phyloP scores from a whole-genome alignment of 2,888 invertebrate genomes.

The Polymixis lichenea region DNA sequence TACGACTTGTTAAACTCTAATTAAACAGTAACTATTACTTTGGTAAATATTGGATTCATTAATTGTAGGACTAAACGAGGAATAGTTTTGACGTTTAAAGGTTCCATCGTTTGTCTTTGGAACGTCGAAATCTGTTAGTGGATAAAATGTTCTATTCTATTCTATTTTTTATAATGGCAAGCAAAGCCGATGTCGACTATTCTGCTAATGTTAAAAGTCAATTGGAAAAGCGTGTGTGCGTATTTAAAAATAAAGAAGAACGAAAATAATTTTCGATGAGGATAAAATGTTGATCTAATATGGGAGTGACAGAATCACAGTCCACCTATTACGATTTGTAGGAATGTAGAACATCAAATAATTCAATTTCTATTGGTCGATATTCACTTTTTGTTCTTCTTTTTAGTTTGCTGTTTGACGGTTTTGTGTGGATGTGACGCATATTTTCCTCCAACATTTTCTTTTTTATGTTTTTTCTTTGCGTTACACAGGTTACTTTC shows the following conservation, averaged over 20 bases:
- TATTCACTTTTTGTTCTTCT: background rate
- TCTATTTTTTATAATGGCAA: too few species aligned
- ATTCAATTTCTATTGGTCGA: background rate
- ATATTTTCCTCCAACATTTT: background rate
- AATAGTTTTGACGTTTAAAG: background rate
- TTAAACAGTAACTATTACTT: constrained; percentile 39
- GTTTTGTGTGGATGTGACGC: background rate
- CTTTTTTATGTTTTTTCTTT: background rate
- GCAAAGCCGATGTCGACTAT: too few species aligned
- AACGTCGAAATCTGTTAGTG: background rate
- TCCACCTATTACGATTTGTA: background rate
- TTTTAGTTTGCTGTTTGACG: background rate
- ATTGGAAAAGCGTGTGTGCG: too few species aligned
- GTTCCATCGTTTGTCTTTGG: background rate
- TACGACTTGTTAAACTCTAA: constrained; percentile 46
- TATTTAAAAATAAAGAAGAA: too few species aligned
- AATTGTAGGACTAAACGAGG: constrained; percentile 6
- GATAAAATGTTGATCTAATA: background rate
- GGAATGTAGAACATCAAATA: background rate
- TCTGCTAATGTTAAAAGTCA: too few species aligned
- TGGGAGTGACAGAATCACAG: background rate
- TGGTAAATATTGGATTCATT: constrained; percentile 34
- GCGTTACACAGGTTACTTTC: background rate
- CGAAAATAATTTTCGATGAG: too few species aligned
- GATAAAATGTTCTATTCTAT: background rate